phyloP scores from a whole-genome alignment of 2,113 vertebrate species.

The Coregonus clupeaformis region DNA sequence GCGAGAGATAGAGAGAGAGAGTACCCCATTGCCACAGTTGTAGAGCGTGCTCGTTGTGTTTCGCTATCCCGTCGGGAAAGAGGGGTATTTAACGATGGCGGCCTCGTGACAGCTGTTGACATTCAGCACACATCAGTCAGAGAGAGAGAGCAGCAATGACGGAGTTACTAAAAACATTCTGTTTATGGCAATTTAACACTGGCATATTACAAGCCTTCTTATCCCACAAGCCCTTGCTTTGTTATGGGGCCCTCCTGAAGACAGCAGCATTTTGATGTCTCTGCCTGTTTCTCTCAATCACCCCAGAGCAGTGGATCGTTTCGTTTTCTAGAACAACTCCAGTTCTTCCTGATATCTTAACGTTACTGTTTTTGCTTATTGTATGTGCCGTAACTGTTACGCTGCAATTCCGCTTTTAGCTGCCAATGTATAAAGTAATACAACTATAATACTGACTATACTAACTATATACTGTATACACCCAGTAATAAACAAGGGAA shows the following conservation, averaged over 20 bases:
- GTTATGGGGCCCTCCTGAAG: constrained; percentile 25
- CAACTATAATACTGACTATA: no score
- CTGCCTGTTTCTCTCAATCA: constrained; percentile 26
- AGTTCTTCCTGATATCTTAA: no score
- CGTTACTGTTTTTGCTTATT: no score
- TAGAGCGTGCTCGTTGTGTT: background rate
- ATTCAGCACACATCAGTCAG: constrained; percentile 52
- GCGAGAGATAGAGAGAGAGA: background rate
- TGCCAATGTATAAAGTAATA: no score
- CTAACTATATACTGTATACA: no score
- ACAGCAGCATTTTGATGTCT: constrained; percentile 40
- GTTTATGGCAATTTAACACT: constrained; percentile 41
- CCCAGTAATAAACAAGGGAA: no score
- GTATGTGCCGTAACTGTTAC: no score
- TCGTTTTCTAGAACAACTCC: no score
- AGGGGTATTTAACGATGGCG: constrained; percentile 39
- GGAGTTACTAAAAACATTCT: constrained; percentile 33
- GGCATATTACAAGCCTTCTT: constrained; percentile 24
- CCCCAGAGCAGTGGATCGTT: no score
- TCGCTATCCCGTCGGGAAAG: constrained; percentile 31
- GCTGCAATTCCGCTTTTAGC: no score
- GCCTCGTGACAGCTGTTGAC: constrained; percentile 51
- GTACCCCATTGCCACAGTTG: background rate
- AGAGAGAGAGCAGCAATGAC: constrained; percentile 23
- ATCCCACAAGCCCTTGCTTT: constrained; percentile 6